phyloP scores from a whole-genome alignment of 2,113 vertebrate species.

The Athene noctua region DNA sequence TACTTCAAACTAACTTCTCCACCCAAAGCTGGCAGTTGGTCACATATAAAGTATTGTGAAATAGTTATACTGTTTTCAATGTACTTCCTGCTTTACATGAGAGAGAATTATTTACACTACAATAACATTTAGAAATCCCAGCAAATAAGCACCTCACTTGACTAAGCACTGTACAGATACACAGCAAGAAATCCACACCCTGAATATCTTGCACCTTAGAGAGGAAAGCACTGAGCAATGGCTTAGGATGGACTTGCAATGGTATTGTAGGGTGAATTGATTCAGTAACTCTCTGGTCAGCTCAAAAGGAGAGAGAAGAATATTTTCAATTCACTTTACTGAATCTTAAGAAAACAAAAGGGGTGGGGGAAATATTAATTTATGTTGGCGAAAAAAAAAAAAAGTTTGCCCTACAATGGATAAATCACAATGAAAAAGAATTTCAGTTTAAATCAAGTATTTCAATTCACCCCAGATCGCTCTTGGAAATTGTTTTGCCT shows the following conservation, averaged over 20 bases:
- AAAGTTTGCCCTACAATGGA: neutral
- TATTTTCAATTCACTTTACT: neutral
- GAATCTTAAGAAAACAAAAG: neutral
- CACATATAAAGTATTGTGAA: neutral
- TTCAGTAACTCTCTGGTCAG: neutral
- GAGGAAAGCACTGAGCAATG: neutral
- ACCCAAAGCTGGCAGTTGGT: neutral
- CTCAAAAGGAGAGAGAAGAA: neutral
- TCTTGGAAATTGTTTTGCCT: neutral
- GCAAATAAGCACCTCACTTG: neutral
- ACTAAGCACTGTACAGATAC: neutral
- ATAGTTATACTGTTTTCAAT: neutral
- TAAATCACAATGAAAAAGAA: neutral
- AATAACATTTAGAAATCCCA: neutral
- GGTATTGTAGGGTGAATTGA: neutral
- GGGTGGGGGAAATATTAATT: neutral
- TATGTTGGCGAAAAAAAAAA: neutral
- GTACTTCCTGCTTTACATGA: accelerated
- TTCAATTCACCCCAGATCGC: neutral
- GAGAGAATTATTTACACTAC: neutral
- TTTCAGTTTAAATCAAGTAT: neutral
- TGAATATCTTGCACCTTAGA: neutral
- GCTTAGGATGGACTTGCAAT: neutral
- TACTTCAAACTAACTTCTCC: neutral
- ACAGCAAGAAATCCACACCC: neutral